phyloP scores from a whole-genome alignment of 2,113 vertebrate genomes.

The Nycticebus coucang region DNA sequence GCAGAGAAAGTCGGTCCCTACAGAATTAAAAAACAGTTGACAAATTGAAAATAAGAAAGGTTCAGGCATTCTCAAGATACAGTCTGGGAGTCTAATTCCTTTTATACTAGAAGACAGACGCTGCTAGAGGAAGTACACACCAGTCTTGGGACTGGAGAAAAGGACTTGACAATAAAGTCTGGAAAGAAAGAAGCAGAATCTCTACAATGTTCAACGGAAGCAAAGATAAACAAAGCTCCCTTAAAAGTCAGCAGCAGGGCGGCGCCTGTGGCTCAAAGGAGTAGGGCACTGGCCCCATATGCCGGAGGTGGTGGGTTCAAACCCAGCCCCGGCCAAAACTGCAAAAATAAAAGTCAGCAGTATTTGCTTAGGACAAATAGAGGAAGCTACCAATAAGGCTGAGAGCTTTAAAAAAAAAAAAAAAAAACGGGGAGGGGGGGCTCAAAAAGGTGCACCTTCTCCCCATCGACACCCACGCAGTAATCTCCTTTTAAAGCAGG shows the following conservation, averaged over 20 bases:
- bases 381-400: neutral
- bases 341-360: neutral
- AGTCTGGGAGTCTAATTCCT: neutral
- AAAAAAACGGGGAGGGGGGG: neutral
- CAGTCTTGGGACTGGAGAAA: neutral
- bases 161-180: neutral
- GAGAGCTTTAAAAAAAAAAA: too few relatives aligned
- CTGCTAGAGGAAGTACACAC: neutral
- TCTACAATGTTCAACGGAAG: neutral
- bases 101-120: neutral
- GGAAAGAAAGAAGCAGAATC: neutral
- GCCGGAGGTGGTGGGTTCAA: too few relatives aligned
- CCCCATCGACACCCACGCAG: accelerated
- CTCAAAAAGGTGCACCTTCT: accelerated
- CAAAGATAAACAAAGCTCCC: neutral
- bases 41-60: neutral
- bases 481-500: neutral
- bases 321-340: too few relatives aligned
- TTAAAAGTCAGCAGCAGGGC: neutral
- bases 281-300: too few relatives aligned
- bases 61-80: neutral
- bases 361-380: neutral
- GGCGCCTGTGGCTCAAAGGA: too few relatives aligned
- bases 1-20: neutral
- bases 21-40: neutral